Base-by-base conservation (phyloP, 2,888 invertebrate genomes). In the Villa cingulata region DNA sequence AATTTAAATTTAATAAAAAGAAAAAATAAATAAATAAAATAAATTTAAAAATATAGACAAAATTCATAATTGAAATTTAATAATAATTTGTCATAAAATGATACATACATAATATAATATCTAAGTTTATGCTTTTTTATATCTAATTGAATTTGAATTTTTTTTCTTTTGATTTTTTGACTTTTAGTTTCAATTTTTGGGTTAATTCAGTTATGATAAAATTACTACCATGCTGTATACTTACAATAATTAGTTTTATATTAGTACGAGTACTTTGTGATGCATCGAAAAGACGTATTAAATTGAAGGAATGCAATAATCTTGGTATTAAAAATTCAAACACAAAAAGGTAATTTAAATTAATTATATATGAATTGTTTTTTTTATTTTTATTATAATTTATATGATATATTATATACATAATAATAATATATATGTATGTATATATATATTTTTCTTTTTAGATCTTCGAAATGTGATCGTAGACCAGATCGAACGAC, bases 401-500 rank as follows among this genome's bases (percentile, higher is more conserved):
- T n/a, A n/a, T n/a, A n/a, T n/a, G n/a, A n/a, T n/a, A n/a, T n/a
- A n/a, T n/a, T n/a, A n/a, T n/a, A n/a, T n/a, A n/a, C n/a, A n/a
- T n/a, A n/a, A n/a, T n/a, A n/a, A n/a, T n/a, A n/a, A n/a, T n/a
- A n/a, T n/a, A n/a, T n/a, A n/a, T n/a, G n/a, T n/a, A n/a, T n/a
- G n/a, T n/a, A n/a, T n/a, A n/a, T n/a, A n/a, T n/a, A n/a, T n/a
- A n/a, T n/a, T n/a, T n/a, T n/a, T n/a, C n/a, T n/a, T n/a, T n/a
- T n/a, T 65, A 71, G 15, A 45, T 58, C 51, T 16, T 58, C 61
- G 2, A 81, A 80, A 60, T 75, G 78, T 34, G 86, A 86, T 60
- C 76, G 80, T 49, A 74, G 86, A 51, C 83, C 86, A 1, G 88
- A 92, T 62, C 76, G 92, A 51, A 94, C 92, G 0, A 94, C 92